These are phyloP conservation scores for Tiliacea aurago DNA, from an alignment of 2,888 invertebrate species.

Conservation along the genomic window DNA sequence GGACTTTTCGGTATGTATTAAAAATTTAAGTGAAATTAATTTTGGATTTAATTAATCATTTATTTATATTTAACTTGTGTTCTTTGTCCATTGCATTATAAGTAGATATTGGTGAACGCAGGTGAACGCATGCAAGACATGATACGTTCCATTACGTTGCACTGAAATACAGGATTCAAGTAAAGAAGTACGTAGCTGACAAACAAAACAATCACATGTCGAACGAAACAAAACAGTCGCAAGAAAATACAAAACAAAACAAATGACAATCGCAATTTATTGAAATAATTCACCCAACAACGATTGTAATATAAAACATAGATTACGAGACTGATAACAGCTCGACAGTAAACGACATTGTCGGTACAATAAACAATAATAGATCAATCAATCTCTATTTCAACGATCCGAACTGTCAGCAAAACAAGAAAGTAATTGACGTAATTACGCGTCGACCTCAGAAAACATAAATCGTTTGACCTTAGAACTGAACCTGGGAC, in stretches of 20 bases:
- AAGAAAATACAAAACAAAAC: slow-evolving; percentile 18
- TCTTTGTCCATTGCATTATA: too few species aligned
- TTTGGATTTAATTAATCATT: too few species aligned
- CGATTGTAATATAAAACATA: slow-evolving; percentile 12
- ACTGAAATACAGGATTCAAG: too few species aligned
- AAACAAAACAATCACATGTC: slow-evolving; percentile 2
- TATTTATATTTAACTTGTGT: too few species aligned
- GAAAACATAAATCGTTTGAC: slow-evolving; percentile 62
- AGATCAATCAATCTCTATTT: slow-evolving; percentile 62
- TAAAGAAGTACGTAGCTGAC: too few species aligned
- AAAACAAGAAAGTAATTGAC: slow-evolving; percentile 65
- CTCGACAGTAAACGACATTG: slow-evolving; percentile 42
- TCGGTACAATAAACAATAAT: slow-evolving; percentile 50
- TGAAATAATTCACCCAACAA: slow-evolving; percentile 21
- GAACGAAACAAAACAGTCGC: not conserved
- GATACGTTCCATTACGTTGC: too few species aligned
- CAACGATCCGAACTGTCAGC: slow-evolving; percentile 58
- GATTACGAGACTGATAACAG: slow-evolving; percentile 38
- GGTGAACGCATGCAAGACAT: too few species aligned
- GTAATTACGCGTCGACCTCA: slow-evolving; percentile 64
- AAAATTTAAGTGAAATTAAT: too few species aligned
- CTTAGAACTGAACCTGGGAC: slow-evolving; percentile 61
- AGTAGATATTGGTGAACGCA: too few species aligned
- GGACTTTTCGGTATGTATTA: too few species aligned
- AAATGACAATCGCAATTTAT: slow-evolving; percentile 9